Evolutionary conservation across 2,113 vertebrate species (phyloP), one percentile per base, ranked within the genome.

Genomic region (Thamnophis sirtalis): DNA sequence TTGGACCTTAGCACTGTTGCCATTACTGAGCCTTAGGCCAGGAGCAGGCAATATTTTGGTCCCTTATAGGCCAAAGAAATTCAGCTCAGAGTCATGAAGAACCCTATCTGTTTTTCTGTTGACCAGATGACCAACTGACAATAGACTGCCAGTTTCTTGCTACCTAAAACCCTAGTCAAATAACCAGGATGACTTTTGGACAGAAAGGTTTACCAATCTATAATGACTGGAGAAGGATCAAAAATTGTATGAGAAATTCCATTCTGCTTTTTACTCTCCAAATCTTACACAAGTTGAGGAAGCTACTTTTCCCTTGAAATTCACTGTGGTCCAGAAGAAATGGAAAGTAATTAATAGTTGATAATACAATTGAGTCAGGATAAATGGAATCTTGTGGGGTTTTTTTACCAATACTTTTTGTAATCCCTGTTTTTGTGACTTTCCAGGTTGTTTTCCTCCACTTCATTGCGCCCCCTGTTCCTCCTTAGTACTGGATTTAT

Each of bases 391-490:
- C 6, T 38, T 50, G 90, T 58, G 5, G n/a, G n/a, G n/a, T n/a
- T n/a, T 88, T 5, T 50, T 90, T 53, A 24, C 38, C 92, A 92
- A 91, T 86, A 24, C 48, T 24, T 28, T 11, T 3, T 28, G 49
- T 96, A 91, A 95, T 89, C 56, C 17, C 56, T 58, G 43, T 51
- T 26, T 92, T 54, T 85, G 85, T 97, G 93, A 22, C 87, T 92
- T 96, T 93, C 7, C 96, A 99, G 99, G 99, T 96, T 99, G 87
- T 96, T 99, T 96, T 99, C 99, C 0, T 99, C 98, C 92, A 98
- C 98, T 4, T 98, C 98, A 68, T 95, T 99, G 87, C 97, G 99
- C 91, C 99, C 99, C 43, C 89, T 99, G 48, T 99, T 99, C 96
- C 96, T 99, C 33, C 93, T 99, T 91, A 98, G 98, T 91, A 95